Percentiles rank a stretch among this genome's conserved stretches.
Evolutionary conservation across 2,113 vertebrate genomes (phyloP).

Genomic region (Cynocephalus volans): DNA sequence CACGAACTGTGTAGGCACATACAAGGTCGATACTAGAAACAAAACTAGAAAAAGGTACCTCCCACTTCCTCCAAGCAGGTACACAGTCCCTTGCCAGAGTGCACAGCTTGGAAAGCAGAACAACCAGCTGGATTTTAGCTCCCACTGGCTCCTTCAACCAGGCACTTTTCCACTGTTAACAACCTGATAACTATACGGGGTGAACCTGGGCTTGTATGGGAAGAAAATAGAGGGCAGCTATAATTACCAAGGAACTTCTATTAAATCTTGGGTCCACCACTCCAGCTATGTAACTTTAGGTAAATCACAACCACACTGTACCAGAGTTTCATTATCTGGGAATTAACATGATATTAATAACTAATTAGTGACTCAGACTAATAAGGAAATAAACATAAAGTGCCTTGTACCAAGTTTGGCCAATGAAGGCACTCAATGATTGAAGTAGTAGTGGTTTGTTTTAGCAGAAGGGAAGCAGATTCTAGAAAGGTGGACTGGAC

Average conservation of each 20-base stretch:
- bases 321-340: background rate
- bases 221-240: background rate
- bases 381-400: slow-evolving; percentile 7
- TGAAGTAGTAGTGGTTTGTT: background rate
- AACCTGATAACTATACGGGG: background rate
- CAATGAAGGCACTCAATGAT: background rate
- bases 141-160: background rate
- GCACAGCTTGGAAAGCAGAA: background rate
- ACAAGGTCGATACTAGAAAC: background rate
- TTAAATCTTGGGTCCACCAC: background rate
- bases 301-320: background rate
- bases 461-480: slow-evolving; percentile 10
- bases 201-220: background rate
- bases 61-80: background rate
- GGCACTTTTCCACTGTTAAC: background rate
- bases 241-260: background rate
- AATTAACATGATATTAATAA: background rate
- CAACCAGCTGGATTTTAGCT: background rate
- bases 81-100: background rate
- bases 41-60: background rate
- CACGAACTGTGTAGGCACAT: background rate
- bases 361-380: background rate
- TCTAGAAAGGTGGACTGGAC: background rate
- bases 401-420: background rate
- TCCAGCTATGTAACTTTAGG: background rate